Base-by-base conservation (phyloP, 1,140 invertebrate genomes). In the Helicoverpa zea region DNA sequence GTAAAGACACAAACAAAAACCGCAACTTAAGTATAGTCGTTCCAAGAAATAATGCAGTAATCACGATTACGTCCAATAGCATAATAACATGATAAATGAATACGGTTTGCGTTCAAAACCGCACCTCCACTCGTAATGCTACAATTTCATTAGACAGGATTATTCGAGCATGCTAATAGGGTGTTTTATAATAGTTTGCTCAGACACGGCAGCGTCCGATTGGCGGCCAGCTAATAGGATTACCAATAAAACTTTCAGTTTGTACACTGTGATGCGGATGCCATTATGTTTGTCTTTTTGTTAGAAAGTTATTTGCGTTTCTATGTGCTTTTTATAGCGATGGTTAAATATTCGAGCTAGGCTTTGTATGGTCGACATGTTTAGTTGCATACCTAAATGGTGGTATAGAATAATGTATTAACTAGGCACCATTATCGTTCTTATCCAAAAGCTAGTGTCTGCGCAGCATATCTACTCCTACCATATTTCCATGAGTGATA, bases 61-160 rank as follows among this genome's bases (percentile, higher is more conserved):
- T 10, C 14, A 12, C 59, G 2, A 7, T 35, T 13, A 61, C 2
- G 13, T 47, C 29, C 63, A 66, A 10, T 66, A 66, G n/a, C n/a
- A 18, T 13, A 47, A 47, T 35, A 66, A 35, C 10, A 66, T 66
- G 29, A 43, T 66, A 16, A 47, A 43, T 47, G n/a, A 47, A n/a
- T 16, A 30, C 16, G n/a, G 29, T 59, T 59, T 59, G 18, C 16
- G 52, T n/a, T 54, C 14, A n/a, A 66, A 23, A 23, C 35, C 63
- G 35, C 56, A 59, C 73, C 56, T n/a, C n/a, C 47, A 29, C 78
- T 58, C 54, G 7, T 83, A 80, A 83, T 77, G n/a, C 79, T 70
- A 77, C 82, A 80, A 83, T 83, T 77, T 80, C 79, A 83, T 83
- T 83, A 83, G 64, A 29, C 51, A 14, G 16, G 49, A 64, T 79